Conservation (phyloP, 2,113 vertebrate species). For the Glareola pratincola region DNA sequence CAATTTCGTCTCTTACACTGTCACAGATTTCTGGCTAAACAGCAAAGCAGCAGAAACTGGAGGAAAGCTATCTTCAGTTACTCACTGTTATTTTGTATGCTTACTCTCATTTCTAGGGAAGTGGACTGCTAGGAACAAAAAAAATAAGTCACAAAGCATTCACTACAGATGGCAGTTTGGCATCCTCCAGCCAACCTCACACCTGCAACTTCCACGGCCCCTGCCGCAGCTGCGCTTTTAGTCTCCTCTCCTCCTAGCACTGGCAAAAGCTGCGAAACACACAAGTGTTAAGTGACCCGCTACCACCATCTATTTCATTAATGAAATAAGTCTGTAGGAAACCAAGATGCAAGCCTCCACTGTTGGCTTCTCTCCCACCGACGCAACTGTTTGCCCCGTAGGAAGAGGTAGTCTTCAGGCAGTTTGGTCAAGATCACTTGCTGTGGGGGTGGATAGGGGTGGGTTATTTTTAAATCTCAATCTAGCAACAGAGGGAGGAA, state of each 20-base stretch:
- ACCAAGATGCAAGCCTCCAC: not conserved
- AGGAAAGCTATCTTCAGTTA: not conserved
- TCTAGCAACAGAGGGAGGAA: too few species aligned
- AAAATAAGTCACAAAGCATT: not conserved
- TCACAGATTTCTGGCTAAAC: not conserved
- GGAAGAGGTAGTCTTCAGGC: not conserved
- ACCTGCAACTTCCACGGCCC: not conserved
- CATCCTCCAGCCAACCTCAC: slow-evolving; percentile 21
- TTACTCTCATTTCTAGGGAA: not conserved
- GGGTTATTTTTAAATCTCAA: not conserved
- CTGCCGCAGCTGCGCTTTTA: slow-evolving; percentile 41
- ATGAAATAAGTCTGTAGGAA: not conserved
- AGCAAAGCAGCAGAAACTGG: rapidly evolving
- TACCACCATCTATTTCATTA: not conserved
- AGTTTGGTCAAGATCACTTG: not conserved
- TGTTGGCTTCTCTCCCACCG: not conserved
- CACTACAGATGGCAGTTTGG: slow-evolving; percentile 15
- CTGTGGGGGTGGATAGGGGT: too few species aligned
- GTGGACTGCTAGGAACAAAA: not conserved
- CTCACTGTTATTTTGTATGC: not conserved
- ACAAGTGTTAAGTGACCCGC: not conserved
- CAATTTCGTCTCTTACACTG: not conserved
- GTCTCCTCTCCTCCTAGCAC: not conserved
- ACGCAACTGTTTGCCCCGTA: not conserved
- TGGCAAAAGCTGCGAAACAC: not conserved